Evolutionary conservation across 2,797 vertebrate species (phyloP).

Genomic region (Notamacropus eugenii): DNA sequence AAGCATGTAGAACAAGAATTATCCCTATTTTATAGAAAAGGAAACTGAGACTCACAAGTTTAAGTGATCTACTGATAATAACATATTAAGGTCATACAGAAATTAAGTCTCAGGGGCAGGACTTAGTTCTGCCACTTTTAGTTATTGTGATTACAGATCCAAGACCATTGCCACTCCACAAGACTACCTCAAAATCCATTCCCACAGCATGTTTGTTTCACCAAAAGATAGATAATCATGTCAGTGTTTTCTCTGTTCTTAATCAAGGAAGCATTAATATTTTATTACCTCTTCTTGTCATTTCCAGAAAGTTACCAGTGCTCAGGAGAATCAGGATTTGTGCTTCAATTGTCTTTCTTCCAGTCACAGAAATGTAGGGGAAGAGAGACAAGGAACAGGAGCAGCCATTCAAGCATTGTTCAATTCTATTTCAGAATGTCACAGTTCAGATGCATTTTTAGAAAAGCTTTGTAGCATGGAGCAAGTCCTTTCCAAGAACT

Average conservation of each 20-base stretch:
- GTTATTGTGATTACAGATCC: background rate
- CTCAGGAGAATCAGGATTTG: background rate
- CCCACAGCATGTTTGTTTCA: background rate
- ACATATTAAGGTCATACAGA: background rate
- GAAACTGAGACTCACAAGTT: background rate
- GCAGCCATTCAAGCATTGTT: background rate
- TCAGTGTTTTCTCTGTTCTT: background rate
- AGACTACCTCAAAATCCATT: background rate
- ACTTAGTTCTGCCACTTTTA: background rate
- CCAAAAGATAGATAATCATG: background rate
- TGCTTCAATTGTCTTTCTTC: background rate
- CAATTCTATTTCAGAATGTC: slow-evolving; percentile 1
- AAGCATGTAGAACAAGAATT: background rate
- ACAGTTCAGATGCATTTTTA: background rate
- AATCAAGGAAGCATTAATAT: background rate
- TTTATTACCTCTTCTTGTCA: background rate
- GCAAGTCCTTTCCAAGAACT: background rate
- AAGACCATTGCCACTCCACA: background rate
- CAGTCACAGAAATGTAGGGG: background rate
- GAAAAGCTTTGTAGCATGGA: background rate
- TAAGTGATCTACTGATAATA: background rate
- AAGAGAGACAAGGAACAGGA: background rate
- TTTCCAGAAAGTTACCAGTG: background rate
- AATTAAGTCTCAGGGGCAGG: background rate
- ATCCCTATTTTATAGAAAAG: background rate